Evolutionary conservation across 2,888 invertebrate genomes (phyloP).

Genomic region (Phalangium opilio): DNA sequence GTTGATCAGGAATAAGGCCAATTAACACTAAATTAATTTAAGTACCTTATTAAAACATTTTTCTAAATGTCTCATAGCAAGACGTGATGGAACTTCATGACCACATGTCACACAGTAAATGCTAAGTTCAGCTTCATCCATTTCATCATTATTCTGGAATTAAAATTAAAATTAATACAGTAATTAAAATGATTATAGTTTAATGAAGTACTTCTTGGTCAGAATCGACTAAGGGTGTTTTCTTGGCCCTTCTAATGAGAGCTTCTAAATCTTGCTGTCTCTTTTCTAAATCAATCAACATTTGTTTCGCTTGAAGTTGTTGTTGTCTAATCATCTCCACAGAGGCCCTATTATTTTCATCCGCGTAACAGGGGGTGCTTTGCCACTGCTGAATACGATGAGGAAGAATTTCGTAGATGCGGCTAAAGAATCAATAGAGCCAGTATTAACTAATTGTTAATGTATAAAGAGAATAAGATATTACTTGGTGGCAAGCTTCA

Average conservation of each 20-base stretch:
- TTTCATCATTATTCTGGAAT: slow-evolving; percentile 25
- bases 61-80: slow-evolving; percentile 92
- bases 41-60: slow-evolving; percentile 81
- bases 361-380: slow-evolving; percentile 65
- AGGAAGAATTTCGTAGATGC: slow-evolving; percentile 52
- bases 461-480: neutral
- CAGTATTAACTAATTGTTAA: neutral
- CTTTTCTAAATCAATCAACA: slow-evolving; percentile 51
- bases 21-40: neutral
- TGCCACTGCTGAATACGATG: slow-evolving; percentile 88
- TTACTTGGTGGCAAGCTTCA: slow-evolving; percentile 55
- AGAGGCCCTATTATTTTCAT: slow-evolving; percentile 53
- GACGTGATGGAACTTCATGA: slow-evolving; percentile 78
- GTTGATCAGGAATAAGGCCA: too few species aligned
- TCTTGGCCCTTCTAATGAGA: slow-evolving; percentile 60
- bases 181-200: too few species aligned
- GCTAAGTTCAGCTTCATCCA: slow-evolving; percentile 45
- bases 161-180: neutral
- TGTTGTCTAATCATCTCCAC: slow-evolving; percentile 40
- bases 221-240: slow-evolving; percentile 35
- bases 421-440: slow-evolving; percentile 22
- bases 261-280: slow-evolving; percentile 61
- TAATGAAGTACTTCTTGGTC: slow-evolving; percentile 16
- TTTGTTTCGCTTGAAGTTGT: slow-evolving; percentile 16
- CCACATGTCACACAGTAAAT: slow-evolving; percentile 96